These are phyloP conservation scores for Emydocephalus ijimae DNA, from an alignment of 2,113 vertebrate species.

Conservation along the genomic window DNA sequence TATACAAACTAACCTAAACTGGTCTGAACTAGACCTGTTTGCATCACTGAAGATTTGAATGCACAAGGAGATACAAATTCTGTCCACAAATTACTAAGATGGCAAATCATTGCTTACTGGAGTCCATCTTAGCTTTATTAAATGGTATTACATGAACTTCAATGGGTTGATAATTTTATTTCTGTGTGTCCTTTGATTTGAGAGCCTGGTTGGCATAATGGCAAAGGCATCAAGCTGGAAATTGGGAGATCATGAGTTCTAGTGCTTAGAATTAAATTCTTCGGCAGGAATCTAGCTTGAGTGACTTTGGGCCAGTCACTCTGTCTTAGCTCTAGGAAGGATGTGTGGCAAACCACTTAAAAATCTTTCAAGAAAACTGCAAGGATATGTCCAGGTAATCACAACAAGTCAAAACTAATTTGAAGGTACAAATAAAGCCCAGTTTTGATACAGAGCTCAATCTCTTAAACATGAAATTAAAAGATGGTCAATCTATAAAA, in stretches of 20 bases:
- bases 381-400: neutral
- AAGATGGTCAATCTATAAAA: neutral
- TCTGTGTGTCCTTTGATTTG: neutral
- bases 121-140: neutral
- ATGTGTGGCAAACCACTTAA: neutral
- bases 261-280: neutral
- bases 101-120: neutral
- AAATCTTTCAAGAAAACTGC: neutral
- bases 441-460: neutral
- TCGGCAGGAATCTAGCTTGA: neutral
- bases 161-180: neutral
- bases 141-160: neutral
- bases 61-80: neutral
- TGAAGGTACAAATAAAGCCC: neutral
- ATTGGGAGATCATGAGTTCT: neutral
- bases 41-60: neutral
- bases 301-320: neutral
- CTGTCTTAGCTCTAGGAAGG: neutral
- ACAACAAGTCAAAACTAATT: neutral
- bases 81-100: neutral
- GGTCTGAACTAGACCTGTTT: neutral
- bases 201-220: neutral
- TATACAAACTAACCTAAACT: neutral
- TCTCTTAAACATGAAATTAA: slow-evolving; percentile 1
- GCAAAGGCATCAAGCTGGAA: neutral